A percentile compares a stretch with the other conserved stretches of the same genome.
phyloP scores from a whole-genome alignment of 2,888 invertebrate genomes.

The Bellardia pandia region DNA sequence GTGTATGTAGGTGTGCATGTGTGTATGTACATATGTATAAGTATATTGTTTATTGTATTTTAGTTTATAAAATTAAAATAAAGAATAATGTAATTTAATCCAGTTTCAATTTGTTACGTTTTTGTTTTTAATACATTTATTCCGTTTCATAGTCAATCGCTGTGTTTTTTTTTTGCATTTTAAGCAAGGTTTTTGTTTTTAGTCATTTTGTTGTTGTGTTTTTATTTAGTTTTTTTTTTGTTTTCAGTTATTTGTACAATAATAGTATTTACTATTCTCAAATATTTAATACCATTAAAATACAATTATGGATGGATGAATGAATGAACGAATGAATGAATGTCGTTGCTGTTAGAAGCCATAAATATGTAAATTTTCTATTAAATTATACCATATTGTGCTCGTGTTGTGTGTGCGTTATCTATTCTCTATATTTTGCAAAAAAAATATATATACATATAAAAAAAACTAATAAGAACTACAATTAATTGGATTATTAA shows the following conservation, averaged over 20 bases:
- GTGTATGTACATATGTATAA: background rate
- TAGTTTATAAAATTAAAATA: slow-evolving; percentile 70
- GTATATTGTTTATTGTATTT: slow-evolving; percentile 58
- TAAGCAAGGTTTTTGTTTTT: slow-evolving; percentile 56
- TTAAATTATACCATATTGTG: slow-evolving; percentile 53
- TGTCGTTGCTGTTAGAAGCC: slow-evolving; percentile 68
- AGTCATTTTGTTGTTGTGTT: slow-evolving; percentile 34
- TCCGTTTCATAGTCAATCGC: slow-evolving; percentile 21
- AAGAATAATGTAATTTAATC: slow-evolving; percentile 72
- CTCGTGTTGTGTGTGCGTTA: background rate
- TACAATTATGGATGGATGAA: slow-evolving; percentile 72
- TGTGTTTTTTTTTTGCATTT: slow-evolving; percentile 57
- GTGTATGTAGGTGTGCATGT: background rate
- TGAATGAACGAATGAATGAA: slow-evolving; percentile 43
- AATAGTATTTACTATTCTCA: slow-evolving; percentile 61
- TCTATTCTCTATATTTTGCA: slow-evolving; percentile 22
- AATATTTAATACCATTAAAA: slow-evolving; percentile 72
- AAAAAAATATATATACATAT: background rate
- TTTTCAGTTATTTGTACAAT: slow-evolving; percentile 57
- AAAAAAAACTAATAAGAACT: slow-evolving; percentile 44
- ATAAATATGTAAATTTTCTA: slow-evolving; percentile 71
- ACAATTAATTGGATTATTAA: slow-evolving; percentile 72
- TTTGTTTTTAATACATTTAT: slow-evolving; percentile 63
- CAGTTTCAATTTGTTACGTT: slow-evolving; percentile 65
- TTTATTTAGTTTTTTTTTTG: background rate